Percentiles rank a stretch among this genome's conserved stretches.
phyloP scores from a whole-genome alignment of 2,113 vertebrate genomes.

The Xenopus tropicalis region DNA sequence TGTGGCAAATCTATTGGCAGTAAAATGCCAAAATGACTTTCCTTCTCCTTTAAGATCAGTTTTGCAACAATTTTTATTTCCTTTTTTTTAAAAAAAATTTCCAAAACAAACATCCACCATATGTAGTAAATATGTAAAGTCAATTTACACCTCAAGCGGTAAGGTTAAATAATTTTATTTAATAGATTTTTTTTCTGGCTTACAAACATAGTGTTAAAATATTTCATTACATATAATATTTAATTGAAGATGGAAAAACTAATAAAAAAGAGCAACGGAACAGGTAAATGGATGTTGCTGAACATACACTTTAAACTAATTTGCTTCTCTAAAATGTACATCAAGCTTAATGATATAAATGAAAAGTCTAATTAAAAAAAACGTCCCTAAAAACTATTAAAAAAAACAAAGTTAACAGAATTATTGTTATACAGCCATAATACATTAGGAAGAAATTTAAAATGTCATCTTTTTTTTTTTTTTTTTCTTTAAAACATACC shows the following conservation, averaged over 20 bases:
- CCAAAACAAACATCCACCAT: too few relatives aligned
- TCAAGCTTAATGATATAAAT: conserved; percentile 45
- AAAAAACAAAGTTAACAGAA: conserved; percentile 38
- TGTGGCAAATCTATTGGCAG: too few relatives aligned
- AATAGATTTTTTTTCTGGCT: conserved; percentile 43
- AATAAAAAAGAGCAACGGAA: conserved; percentile 12
- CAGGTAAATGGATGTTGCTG: neutral
- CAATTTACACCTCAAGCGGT: neutral
- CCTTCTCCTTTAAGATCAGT: too few relatives aligned
- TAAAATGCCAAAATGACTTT: too few relatives aligned
- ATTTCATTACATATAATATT: conserved; percentile 50
- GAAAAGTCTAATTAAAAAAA: conserved; percentile 4
- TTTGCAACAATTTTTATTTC: too few relatives aligned
- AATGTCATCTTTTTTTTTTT: conserved; percentile 55
- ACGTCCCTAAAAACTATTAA: too few relatives aligned
- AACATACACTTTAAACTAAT: conserved; percentile 50
- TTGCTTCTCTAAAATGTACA: conserved; percentile 53
- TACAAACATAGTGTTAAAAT: conserved; percentile 52
- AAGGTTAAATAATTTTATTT: conserved; percentile 64
- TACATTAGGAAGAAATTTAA: conserved; percentile 61
- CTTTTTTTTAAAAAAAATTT: too few relatives aligned
- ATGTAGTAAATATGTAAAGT: too few relatives aligned
- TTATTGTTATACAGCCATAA: conserved; percentile 61
- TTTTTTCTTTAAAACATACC: conserved; percentile 52
- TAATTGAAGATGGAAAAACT: conserved; percentile 42